Conservation (phyloP, 2,113 vertebrate species). For the Sprattus sprattus region DNA sequence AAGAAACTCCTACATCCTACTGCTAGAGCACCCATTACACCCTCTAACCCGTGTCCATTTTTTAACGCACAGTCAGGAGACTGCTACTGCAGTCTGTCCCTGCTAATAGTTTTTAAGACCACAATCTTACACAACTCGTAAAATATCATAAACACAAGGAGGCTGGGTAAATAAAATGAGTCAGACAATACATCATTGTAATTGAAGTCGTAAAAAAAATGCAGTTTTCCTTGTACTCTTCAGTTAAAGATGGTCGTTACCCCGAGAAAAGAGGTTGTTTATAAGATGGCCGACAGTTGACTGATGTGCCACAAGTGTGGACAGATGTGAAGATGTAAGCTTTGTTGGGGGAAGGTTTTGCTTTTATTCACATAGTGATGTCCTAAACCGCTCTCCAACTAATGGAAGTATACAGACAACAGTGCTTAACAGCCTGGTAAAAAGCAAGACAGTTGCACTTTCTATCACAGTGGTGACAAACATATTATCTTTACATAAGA, state of each 20-base stretch:
- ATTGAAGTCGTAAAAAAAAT: constrained; percentile 42
- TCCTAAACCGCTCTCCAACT: constrained; percentile 26
- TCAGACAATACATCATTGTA: constrained; percentile 31
- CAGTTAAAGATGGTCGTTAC: constrained; percentile 43
- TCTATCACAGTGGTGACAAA: background rate
- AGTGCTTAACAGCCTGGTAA: constrained; percentile 14
- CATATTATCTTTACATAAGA: background rate
- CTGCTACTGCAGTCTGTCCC: background rate
- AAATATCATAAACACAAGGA: constrained; percentile 12
- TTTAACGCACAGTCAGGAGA: background rate
- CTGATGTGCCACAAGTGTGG: constrained; percentile 52
- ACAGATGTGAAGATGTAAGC: constrained; percentile 55
- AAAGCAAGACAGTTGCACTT: background rate
- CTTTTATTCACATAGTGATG: constrained; percentile 38
- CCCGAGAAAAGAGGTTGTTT: constrained; percentile 55
- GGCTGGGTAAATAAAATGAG: background rate
- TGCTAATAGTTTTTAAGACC: background rate
- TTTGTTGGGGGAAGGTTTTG: constrained; percentile 43
- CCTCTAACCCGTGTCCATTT: background rate
- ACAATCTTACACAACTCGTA: constrained; percentile 17
- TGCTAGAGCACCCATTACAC: background rate
- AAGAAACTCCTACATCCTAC: background rate
- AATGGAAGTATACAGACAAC: constrained; percentile 20
- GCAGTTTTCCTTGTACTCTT: constrained; percentile 37
- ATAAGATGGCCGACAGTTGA: constrained; percentile 51